Evolutionary conservation across 1,140 invertebrate species (phyloP).

Genomic region (Hylyphantes graminicola): DNA sequence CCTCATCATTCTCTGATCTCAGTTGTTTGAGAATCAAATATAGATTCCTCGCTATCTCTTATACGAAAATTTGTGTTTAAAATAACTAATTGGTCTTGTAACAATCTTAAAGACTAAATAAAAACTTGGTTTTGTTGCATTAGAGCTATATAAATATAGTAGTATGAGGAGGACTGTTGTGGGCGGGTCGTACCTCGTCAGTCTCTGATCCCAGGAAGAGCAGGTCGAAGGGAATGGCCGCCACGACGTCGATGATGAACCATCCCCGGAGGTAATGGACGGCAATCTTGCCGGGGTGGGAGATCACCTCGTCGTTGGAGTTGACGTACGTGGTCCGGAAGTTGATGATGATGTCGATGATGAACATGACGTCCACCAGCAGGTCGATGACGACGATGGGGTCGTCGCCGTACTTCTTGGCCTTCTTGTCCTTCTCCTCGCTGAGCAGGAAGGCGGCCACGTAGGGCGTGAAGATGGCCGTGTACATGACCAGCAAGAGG

Average conservation of each 20-base stretch:
- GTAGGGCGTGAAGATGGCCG: conserved; percentile 98
- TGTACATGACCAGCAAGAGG: conserved; percentile 96
- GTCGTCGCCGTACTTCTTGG: conserved; percentile 80
- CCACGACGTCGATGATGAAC: conserved; percentile 98
- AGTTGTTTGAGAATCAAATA: too few relatives aligned
- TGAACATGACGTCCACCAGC: conserved; percentile 98
- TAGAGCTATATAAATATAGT: too few relatives aligned
- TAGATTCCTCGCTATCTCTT: too few relatives aligned
- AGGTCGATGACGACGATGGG: conserved; percentile 91
- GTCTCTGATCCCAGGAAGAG: conserved; percentile 95
- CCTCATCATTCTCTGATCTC: too few relatives aligned
- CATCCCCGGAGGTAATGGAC: conserved; percentile 98
- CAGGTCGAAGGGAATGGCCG: conserved; percentile 98
- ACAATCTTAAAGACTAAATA: too few relatives aligned
- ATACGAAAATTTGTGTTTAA: too few relatives aligned
- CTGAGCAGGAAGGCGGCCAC: conserved; percentile 97
- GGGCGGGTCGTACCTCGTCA: conserved; percentile 84
- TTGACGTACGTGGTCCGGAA: conserved; percentile 99
- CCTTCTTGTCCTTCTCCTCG: conserved; percentile 75
- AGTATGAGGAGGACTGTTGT: too few relatives aligned
- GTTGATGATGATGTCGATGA: conserved; percentile 98
- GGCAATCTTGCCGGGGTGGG: conserved; percentile 96
- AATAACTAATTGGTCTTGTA: too few relatives aligned
- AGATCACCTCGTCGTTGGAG: conserved; percentile 97
- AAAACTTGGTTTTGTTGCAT: too few relatives aligned